Evolutionary conservation across 1,140 invertebrate genomes (phyloP), one percentile per base, ranked within the genome.

Genomic region (Drosophila teissieri): DNA sequence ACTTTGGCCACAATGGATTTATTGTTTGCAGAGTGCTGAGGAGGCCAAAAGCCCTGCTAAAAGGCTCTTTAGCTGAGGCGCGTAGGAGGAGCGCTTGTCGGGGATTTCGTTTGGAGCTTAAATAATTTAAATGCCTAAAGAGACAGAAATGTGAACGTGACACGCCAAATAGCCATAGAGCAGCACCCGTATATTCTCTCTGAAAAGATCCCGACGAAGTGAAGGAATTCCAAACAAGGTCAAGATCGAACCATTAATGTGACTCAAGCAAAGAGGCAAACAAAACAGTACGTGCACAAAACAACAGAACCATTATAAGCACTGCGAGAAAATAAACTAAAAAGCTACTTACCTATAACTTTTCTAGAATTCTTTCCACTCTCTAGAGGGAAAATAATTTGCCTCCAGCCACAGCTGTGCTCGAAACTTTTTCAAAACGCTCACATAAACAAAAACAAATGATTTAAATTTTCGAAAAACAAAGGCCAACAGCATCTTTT

Each of bases 1-100:
- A 76, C 84, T 88, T 89, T 88, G 83, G 84, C 84, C 83, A 88
- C 83, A 88, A 88, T 88, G 83, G 83, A 88, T 89, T 88, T 89
- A 89, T 89, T 88, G 80, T 88, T 88, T 89, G 61, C 80, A 52
- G 63, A 74, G 51, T 53, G 36, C 76, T 57, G 48, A 44, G 49
- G 27, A 8, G 46, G 36, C 40, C 15, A 17, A 37, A 63, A 83
- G 80, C 80, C 60, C 62, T 65, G 73, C 78, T 85, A 85, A 85
- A 85, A 85, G 81, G 82, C 78, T 78, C 78, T 80, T 76, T 52
- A 65, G 52, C 40, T 34, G 57, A 24, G 58, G 1, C 11, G 46
- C 27, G 51, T 36, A 54, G 39, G 55, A 39, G 72, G 45, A 39
- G 49, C 34, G 55, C 45, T 42, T 17, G 27, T 45, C 52, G 22